These are phyloP conservation scores for Murina feae DNA, from an alignment of 2,113 vertebrate species.

Conservation along the genomic window DNA sequence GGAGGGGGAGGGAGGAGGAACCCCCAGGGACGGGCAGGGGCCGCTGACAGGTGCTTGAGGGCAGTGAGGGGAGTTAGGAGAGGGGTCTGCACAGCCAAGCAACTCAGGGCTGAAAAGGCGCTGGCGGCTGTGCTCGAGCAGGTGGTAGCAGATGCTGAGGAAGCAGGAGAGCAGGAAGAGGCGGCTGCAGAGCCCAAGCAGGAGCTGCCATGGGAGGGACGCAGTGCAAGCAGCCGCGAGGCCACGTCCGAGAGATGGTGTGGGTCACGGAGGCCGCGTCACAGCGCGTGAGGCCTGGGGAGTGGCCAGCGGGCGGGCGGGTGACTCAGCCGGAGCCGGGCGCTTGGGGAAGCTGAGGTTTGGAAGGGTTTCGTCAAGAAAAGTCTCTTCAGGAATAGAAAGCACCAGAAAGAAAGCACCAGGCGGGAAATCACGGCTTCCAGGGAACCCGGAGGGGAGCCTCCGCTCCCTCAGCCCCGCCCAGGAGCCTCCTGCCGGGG, in stretches of 20 bases:
- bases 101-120: not conserved
- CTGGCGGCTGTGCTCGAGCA: not conserved
- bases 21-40: too few relatives aligned
- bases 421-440: not conserved
- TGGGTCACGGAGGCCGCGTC: not conserved
- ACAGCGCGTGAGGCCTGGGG: too few relatives aligned
- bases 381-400: not conserved
- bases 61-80: too few relatives aligned
- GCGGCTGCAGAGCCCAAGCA: not conserved
- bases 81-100: not conserved
- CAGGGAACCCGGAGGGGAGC: not conserved
- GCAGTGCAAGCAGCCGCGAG: not conserved
- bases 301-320: not conserved
- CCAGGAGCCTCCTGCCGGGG: not conserved
- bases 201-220: not conserved
- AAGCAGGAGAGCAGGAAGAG: not conserved
- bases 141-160: rapidly evolving
- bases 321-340: not conserved
- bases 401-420: not conserved
- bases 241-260: not conserved
- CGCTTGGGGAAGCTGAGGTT: not conserved
- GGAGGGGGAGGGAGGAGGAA: rapidly evolving
- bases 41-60: not conserved
- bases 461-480: too few relatives aligned
- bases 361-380: not conserved